Evolutionary conservation across 2,113 vertebrate genomes (phyloP), one percentile per base, ranked within the genome.

Genomic region (Dendropsophus ebraccatus): DNA sequence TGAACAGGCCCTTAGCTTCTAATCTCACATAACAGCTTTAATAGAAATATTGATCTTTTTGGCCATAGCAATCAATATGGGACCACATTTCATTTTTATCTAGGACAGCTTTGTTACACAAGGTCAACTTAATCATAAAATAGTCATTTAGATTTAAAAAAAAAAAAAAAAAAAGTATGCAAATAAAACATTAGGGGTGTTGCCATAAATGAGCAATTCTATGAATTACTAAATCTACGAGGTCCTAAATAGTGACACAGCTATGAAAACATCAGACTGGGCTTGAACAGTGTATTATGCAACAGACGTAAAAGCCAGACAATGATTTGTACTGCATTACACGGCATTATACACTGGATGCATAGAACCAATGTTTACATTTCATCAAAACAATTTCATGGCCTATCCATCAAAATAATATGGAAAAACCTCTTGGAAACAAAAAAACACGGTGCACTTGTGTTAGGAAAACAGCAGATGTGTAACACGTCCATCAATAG

Each of bases 301-400:
- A 50, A 21, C 28, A 54, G 11, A 52, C 12, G 76, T 6, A 10
- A 79, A 56, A 23, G 28, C 28, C 25, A 54, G 30, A 23, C 50
- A 32, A 16, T 77, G 9, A 35, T 54, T 77, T 32, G 49, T 2
- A 45, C 21, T 21, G 75, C 28, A 77, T 77, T 77, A 25, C 49
- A 77, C 21, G 30, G 49, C 13, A 54, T 21, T 54, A 77, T 21
- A 52, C 25, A 30, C 30, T 21, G 74, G 50, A 52, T 32, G 30
- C 30, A 77, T 23, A 77, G 49, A 77, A 77, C 28, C 16, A 77
- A 77, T 35, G 54, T 77, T 77, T 58, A 81, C 78, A 81, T 79
- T 79, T 23, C 41, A 58, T 45, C 78, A 28, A 62, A 62, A 65
- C 56, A 28, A n/a, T 80, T n/a, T 41, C 32, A 80, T 37, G 56